Base-by-base conservation (phyloP, 1,140 invertebrate species). In the Bactericera cockerelli region DNA sequence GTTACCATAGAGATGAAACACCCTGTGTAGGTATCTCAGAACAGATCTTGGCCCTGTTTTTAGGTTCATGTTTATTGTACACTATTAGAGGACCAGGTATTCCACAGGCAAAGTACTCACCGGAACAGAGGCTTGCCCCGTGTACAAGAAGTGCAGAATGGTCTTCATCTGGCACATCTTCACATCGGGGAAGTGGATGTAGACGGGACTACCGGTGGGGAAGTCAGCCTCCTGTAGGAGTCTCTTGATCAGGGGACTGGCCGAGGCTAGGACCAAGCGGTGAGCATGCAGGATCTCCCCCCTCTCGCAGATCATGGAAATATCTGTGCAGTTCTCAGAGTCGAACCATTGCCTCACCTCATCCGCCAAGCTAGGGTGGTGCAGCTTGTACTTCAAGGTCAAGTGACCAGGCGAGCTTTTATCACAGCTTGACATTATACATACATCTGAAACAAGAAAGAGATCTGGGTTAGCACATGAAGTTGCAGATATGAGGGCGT, bases 301-400 rank as follows among this genome's bases (percentile, higher is more conserved):
- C 22, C 64, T 59, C 6, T 87, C 85, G 71, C 87, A 89, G 39
- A 87, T 79, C 64, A 89, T 78, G 62, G 81, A 81, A 70, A 89
- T 78, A 75, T 89, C 86, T 26, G 86, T 83, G 71, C 84, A 85
- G 70, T 83, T 79, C 68, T 87, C 85, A 59, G 84, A 84, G 66
- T 81, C 77, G 74, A 86, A 88, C 77, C 86, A 87, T 66, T 83
- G 82, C 67, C 83, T 83, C 70, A 89, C 84, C 76, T 89, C 87
- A 68, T 85, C 84, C 70, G 86, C 81, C 75, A 89, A 82, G 71
- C 85, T 87, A 72, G 86, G 84, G 76, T 86, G 86, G 78, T 89
- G 86, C 76, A 89, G 89, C 75, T 86, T 85, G 76, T 89, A 89
- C 74, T 87, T 86, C 72, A 89, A 81, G 68, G 86, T 89, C 76